A percentile compares a stretch with the other conserved stretches of the same genome.
Conservation (phyloP, 2,797 vertebrate species). For the Tolypeutes matacus region DNA sequence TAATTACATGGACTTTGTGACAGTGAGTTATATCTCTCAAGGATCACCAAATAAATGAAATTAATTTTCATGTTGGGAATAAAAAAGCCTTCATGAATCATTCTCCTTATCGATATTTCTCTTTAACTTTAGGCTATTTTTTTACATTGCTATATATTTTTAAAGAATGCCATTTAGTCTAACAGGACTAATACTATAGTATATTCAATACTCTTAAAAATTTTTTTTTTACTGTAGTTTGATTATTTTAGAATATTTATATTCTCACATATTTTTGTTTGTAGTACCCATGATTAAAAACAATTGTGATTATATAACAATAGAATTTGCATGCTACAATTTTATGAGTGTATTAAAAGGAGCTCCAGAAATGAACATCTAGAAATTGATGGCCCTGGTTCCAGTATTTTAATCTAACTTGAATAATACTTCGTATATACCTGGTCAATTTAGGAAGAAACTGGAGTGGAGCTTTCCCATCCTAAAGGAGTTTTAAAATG, state of each 20-base stretch:
- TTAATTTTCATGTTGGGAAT: slow-evolving; percentile 55
- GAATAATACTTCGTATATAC: slow-evolving; percentile 22
- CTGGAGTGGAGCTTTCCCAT: background rate
- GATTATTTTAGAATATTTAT: slow-evolving; percentile 40
- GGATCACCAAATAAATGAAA: slow-evolving; percentile 55
- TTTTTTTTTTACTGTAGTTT: too few species aligned
- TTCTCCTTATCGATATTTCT: slow-evolving; percentile 52
- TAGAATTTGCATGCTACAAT: background rate
- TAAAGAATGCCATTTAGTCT: slow-evolving; percentile 54
- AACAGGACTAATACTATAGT: background rate
- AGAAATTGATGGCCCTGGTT: background rate
- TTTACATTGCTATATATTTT: slow-evolving; percentile 18
- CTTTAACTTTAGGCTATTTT: slow-evolving; percentile 7
- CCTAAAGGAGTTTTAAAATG: slow-evolving; percentile 28
- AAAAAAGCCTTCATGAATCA: slow-evolving; percentile 36
- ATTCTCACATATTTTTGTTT: slow-evolving; percentile 42
- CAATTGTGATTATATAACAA: background rate
- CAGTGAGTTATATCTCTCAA: slow-evolving; percentile 48
- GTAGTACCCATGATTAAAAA: slow-evolving; percentile 43
- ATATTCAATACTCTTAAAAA: background rate
- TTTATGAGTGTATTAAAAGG: slow-evolving; percentile 37
- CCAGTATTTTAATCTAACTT: slow-evolving; percentile 60
- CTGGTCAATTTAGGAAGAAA: background rate
- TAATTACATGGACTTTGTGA: slow-evolving; percentile 49
- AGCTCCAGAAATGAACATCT: slow-evolving; percentile 9